Percentiles rank a stretch among this genome's conserved stretches.
Evolutionary conservation across 2,888 invertebrate species (phyloP).

Genomic region (Polyploca ridens): DNA sequence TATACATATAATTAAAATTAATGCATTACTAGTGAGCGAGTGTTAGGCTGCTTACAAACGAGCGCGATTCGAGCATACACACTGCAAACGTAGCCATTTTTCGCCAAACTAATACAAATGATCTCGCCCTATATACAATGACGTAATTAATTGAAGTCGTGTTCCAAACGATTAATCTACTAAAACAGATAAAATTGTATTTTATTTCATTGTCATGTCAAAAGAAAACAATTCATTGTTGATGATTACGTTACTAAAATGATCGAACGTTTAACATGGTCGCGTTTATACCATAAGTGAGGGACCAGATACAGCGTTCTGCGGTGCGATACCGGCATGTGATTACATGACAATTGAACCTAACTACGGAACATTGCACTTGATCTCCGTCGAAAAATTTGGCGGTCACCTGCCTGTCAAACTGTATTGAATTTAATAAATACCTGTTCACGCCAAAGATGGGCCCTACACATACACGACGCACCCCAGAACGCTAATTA

Average conservation of each 20-base stretch:
- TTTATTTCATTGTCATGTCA: not conserved
- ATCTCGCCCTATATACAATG: not conserved
- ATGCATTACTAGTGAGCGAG: conserved; percentile 62
- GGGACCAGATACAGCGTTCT: not conserved
- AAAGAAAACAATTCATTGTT: not conserved
- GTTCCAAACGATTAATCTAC: not conserved
- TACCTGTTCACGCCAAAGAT: no score
- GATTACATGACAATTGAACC: not conserved
- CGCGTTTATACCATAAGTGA: not conserved
- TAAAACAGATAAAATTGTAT: not conserved
- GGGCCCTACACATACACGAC: no score
- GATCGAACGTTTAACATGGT: not conserved
- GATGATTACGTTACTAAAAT: not conserved
- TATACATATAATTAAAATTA: conserved; percentile 20
- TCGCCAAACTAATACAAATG: conserved; percentile 1
- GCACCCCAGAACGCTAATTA: no score
- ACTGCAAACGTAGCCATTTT: conserved; percentile 32
- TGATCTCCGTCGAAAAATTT: no score
- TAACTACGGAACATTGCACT: not conserved
- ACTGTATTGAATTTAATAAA: no score
- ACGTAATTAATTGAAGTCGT: not conserved
- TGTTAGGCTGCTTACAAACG: conserved; percentile 48
- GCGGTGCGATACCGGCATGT: not conserved
- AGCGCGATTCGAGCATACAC: conserved; percentile 33
- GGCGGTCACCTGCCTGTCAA: no score